Evolutionary conservation across 2,797 vertebrate genomes (phyloP).

Genomic region (Scolopax bukidnonensis): DNA sequence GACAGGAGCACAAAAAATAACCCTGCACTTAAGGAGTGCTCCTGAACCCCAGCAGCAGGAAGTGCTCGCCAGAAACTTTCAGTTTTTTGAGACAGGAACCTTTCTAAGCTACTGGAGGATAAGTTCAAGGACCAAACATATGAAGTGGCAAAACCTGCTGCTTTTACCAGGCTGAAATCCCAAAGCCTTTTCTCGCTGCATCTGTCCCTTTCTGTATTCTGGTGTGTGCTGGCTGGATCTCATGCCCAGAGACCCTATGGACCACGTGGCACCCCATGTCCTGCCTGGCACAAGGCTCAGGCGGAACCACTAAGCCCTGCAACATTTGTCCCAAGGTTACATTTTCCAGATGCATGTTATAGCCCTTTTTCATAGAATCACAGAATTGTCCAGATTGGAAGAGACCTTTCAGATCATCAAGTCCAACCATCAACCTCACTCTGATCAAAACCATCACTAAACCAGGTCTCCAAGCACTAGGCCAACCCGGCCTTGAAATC

Average conservation of each 20-base stretch:
- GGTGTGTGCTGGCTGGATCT: background rate
- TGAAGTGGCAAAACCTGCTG: background rate
- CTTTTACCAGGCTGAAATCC: background rate
- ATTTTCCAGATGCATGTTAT: background rate
- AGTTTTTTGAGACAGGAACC: background rate
- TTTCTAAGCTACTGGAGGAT: background rate
- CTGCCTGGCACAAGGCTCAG: background rate
- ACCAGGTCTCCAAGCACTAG: no score
- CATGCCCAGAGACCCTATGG: background rate
- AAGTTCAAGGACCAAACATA: background rate
- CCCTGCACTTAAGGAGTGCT: background rate
- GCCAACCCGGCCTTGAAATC: no score
- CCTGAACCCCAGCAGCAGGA: background rate
- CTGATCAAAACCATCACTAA: no score
- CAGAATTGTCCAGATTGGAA: no score
- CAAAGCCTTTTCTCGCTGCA: background rate
- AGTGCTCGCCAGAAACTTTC: background rate
- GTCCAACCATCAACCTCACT: no score
- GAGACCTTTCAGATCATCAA: no score
- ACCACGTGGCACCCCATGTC: rapidly evolving
- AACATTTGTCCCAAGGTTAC: background rate
- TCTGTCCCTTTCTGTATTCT: background rate
- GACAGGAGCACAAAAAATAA: background rate
- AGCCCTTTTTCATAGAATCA: background rate
- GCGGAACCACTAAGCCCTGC: background rate